Percentiles rank a stretch among this genome's conserved stretches.
Evolutionary conservation across 2,797 vertebrate species (phyloP).

Genomic region (Echeneis naucrates): DNA sequence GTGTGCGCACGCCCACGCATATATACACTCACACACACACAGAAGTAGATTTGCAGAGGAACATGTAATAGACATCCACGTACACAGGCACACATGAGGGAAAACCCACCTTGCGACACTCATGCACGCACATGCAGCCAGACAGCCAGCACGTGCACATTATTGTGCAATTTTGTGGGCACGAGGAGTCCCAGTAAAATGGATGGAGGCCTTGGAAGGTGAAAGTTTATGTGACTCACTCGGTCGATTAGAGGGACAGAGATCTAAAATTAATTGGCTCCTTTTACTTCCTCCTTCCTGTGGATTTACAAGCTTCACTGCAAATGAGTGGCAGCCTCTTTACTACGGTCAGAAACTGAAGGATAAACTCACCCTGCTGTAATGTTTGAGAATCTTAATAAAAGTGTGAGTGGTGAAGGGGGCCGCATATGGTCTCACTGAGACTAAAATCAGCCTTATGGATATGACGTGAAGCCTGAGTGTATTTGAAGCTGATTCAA

Average conservation of each 20-base stretch:
- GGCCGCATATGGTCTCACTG: constrained; percentile 42
- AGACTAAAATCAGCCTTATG: constrained; percentile 89
- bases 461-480: constrained; percentile 93
- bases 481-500: constrained; percentile 92
- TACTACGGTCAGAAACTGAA: constrained; percentile 81
- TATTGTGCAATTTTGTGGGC: constrained; percentile 2
- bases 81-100: constrained; percentile 14
- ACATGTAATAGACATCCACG: not conserved
- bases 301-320: constrained; percentile 78
- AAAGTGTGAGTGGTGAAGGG: constrained; percentile 19
- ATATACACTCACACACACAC: not conserved
- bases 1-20: not conserved
- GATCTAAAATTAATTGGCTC: constrained; percentile 84
- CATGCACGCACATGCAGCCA: constrained; percentile 1
- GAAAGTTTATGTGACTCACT: constrained; percentile 84
- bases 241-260: constrained; percentile 80
- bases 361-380: constrained; percentile 63
- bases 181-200: constrained; percentile 66
- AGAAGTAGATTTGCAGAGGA: not conserved
- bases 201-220: constrained; percentile 78
- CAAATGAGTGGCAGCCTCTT: constrained; percentile 82
- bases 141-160: not conserved
- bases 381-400: constrained; percentile 34
- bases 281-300: constrained; percentile 78
- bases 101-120: constrained; percentile 3